phyloP scores from a whole-genome alignment of 2,797 vertebrate species.

The Trachops cirrhosus region DNA sequence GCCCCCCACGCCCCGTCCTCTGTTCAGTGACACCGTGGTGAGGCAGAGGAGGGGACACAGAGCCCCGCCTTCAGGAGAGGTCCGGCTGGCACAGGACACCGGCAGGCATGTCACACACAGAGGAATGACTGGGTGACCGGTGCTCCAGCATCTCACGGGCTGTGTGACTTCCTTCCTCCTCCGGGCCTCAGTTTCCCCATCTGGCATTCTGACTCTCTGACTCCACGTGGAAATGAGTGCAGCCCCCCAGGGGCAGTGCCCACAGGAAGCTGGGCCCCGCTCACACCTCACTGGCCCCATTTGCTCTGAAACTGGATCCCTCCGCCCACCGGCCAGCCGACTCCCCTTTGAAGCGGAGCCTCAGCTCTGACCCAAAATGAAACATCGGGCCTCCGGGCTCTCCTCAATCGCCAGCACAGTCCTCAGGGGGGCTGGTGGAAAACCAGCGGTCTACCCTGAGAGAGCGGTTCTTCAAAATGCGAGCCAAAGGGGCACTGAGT shows the following conservation, averaged over 20 bases:
- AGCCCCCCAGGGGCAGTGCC: neutral
- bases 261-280: neutral
- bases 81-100: neutral
- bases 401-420: neutral
- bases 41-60: neutral
- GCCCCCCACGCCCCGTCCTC: neutral
- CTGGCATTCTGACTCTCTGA: neutral
- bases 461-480: neutral
- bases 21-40: neutral
- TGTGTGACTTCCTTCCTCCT: neutral
- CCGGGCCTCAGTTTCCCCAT: neutral
- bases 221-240: neutral
- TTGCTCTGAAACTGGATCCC: neutral
- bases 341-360: neutral
- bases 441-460: neutral
- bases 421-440: neutral
- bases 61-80: neutral
- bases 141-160: neutral
- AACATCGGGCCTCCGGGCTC: rapidly evolving
- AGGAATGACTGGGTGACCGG: rapidly evolving
- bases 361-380: neutral
- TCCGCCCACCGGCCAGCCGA: neutral
- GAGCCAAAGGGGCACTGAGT: neutral
- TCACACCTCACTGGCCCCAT: neutral
- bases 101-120: neutral